Percentiles rank a stretch among this genome's conserved stretches.
Evolutionary conservation across 2,888 invertebrate genomes (phyloP).

Genomic region (Ornithoptera priamus): DNA sequence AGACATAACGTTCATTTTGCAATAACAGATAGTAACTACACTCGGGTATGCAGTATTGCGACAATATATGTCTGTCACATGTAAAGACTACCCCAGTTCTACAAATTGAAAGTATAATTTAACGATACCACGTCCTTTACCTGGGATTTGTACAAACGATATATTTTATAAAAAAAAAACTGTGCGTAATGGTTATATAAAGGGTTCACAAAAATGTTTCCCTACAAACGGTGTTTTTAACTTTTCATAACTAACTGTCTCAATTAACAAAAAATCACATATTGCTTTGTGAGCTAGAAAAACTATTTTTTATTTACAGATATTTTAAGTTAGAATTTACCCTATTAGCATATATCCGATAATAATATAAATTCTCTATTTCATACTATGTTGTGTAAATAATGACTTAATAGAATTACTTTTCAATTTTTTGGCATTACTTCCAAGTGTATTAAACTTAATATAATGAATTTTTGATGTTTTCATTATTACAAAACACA

Average conservation of each 20-base stretch:
- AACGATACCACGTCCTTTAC: background rate
- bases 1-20: background rate
- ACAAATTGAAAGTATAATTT: conserved; percentile 2
- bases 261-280: too few relatives aligned
- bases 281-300: too few relatives aligned
- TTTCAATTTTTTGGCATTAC: too few relatives aligned
- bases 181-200: background rate
- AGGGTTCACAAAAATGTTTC: background rate
- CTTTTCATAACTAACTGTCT: background rate
- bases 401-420: too few relatives aligned
- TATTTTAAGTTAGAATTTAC: too few relatives aligned
- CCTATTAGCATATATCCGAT: too few relatives aligned
- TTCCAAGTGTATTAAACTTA: too few relatives aligned
- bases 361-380: too few relatives aligned
- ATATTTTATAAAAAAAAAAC: background rate
- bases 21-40: background rate
- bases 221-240: background rate
- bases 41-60: background rate
- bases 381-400: too few relatives aligned
- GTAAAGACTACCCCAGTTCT: conserved; percentile 3
- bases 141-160: background rate
- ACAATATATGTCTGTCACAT: background rate
- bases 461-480: background rate
- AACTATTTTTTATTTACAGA: too few relatives aligned
- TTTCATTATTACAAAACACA: background rate